Evolutionary conservation across 2,113 vertebrate species (phyloP).

Genomic region (Circaetus gallicus): DNA sequence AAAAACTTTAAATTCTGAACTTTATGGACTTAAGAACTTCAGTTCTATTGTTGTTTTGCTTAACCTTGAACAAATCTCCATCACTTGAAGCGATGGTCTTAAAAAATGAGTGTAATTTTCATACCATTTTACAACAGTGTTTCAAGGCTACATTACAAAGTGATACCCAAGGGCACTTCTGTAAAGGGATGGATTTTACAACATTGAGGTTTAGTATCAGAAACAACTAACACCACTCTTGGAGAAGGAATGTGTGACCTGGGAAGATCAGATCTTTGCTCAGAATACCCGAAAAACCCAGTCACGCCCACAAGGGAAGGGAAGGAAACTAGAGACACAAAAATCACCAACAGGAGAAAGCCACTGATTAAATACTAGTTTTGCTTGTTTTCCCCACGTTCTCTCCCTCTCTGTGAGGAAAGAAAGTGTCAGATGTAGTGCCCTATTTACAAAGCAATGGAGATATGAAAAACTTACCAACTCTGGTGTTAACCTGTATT

Average conservation of each 20-base stretch:
- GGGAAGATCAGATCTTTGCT: not conserved
- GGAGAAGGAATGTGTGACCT: not conserved
- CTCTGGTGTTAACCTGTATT: slow-evolving; percentile 63
- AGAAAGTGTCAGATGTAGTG: not conserved
- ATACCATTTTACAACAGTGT: not conserved
- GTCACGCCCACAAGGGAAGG: too few relatives aligned
- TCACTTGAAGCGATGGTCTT: not conserved
- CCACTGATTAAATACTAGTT: not conserved
- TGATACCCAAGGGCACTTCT: not conserved
- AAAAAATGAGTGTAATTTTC: not conserved
- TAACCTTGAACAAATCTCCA: not conserved
- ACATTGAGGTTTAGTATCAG: not conserved
- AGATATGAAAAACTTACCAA: slow-evolving; percentile 30
- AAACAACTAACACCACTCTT: not conserved
- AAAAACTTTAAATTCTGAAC: not conserved
- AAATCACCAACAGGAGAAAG: not conserved
- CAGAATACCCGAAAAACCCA: not conserved
- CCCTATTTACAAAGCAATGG: not conserved
- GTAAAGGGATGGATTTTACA: not conserved
- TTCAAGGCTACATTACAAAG: not conserved
- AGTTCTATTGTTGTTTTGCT: not conserved
- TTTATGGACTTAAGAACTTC: not conserved
- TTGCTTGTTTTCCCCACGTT: not conserved
- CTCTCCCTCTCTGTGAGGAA: not conserved
- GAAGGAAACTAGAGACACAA: not conserved